phyloP scores from a whole-genome alignment of 1,140 invertebrate species.

The Thalassaphorura encarpata region DNA sequence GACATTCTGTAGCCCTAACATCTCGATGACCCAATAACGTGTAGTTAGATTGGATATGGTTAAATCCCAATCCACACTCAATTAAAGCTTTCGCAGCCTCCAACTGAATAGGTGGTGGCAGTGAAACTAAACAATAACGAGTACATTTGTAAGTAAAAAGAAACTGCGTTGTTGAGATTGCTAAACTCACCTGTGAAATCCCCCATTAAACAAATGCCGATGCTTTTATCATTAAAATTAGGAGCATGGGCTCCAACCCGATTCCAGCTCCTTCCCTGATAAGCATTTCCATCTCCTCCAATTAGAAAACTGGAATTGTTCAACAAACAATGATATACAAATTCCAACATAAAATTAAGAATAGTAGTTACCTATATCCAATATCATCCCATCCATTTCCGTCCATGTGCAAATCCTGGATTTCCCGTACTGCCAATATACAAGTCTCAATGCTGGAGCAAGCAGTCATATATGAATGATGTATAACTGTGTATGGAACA shows the following conservation, averaged over 20 bases:
- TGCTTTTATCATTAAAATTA: slow-evolving; percentile 50
- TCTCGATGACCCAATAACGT: slow-evolving; percentile 58
- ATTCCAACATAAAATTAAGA: neutral
- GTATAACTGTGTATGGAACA: slow-evolving; percentile 62
- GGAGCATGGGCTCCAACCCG: slow-evolving; percentile 57
- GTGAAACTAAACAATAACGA: neutral
- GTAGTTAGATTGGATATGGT: slow-evolving; percentile 48
- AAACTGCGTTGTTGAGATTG: slow-evolving; percentile 14
- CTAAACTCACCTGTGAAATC: slow-evolving; percentile 44
- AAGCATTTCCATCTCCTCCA: slow-evolving; percentile 61
- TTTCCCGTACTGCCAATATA: slow-evolving; percentile 42
- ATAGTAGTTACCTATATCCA: slow-evolving; percentile 48
- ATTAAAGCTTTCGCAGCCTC: slow-evolving; percentile 50
- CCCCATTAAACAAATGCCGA: slow-evolving; percentile 60
- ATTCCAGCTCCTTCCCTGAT: slow-evolving; percentile 61
- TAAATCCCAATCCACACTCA: slow-evolving; percentile 45
- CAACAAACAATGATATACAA: neutral
- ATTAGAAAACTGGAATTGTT: slow-evolving; percentile 54
- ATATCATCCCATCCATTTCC: slow-evolving; percentile 54
- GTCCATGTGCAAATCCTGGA: slow-evolving; percentile 64
- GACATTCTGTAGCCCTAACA: slow-evolving; percentile 54
- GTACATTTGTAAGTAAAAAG: slow-evolving; percentile 1
- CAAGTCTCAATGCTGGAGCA: slow-evolving; percentile 49
- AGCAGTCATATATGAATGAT: slow-evolving; percentile 53
- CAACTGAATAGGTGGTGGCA: slow-evolving; percentile 50